Conservation (phyloP, 2,797 vertebrate species). For the Lagothrix lagotricha region DNA sequence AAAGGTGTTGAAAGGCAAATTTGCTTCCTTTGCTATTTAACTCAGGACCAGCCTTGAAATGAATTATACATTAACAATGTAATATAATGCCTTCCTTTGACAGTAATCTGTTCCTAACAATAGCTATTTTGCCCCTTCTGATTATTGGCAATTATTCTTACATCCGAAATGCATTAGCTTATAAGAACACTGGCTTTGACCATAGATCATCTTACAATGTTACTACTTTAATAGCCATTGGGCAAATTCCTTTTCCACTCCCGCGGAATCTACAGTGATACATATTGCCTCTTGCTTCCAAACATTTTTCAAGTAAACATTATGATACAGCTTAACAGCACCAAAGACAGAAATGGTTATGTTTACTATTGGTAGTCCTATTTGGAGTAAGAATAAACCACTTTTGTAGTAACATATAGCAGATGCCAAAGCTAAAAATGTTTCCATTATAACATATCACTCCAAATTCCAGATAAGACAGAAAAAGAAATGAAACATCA, state of each 20-base stretch:
- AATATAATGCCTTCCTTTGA: background rate
- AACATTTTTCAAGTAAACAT: conserved; percentile 60
- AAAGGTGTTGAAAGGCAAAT: background rate
- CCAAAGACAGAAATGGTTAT: background rate
- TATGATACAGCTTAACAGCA: conserved; percentile 47
- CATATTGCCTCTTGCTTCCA: background rate
- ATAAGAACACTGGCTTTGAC: background rate
- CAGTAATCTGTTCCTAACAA: conserved; percentile 21
- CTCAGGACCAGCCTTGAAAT: background rate
- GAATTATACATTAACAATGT: background rate
- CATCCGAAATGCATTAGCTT: conserved; percentile 7
- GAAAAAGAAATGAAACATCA: conserved; percentile 42
- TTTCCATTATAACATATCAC: conserved; percentile 20
- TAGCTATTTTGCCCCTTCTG: background rate
- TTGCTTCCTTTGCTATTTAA: background rate
- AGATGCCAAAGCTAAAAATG: conserved; percentile 60
- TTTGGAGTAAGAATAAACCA: background rate
- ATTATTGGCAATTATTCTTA: conserved; percentile 43
- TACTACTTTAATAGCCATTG: background rate
- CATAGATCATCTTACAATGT: background rate
- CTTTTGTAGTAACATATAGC: conserved; percentile 39
- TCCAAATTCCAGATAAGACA: conserved; percentile 41
- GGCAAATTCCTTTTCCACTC: conserved; percentile 30
- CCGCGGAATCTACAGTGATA: background rate
- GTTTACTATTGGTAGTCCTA: background rate